Evolutionary conservation across 2,113 vertebrate species (phyloP).

Genomic region (Gopherus flavomarginatus): DNA sequence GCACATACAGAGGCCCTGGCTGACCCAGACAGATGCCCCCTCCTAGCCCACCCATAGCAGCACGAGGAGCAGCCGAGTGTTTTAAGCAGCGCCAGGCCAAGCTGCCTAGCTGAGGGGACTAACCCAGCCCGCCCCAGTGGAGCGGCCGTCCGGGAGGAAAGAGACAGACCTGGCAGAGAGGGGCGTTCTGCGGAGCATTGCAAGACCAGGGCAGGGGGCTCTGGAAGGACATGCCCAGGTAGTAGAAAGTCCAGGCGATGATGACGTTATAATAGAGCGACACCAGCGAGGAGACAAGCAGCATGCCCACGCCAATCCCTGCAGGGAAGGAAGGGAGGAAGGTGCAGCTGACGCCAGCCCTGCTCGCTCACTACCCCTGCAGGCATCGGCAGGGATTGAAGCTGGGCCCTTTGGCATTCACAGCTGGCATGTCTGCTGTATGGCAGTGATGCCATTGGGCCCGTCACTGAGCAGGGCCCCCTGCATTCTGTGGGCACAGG

Average conservation of each 20-base stretch:
- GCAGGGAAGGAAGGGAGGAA: accelerated
- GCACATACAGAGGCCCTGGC: no score
- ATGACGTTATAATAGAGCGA: slow-evolving; percentile 95
- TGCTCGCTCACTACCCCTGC: background rate
- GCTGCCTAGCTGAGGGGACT: background rate
- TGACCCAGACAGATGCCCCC: background rate
- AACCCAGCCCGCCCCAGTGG: accelerated
- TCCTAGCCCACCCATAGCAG: background rate
- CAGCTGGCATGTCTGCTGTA: no score
- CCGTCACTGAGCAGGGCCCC: no score
- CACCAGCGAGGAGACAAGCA: slow-evolving; percentile 92
- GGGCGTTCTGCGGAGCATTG: slow-evolving; percentile 85
- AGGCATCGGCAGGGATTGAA: background rate
- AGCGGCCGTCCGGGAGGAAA: slow-evolving; percentile 30
- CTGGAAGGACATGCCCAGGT: slow-evolving; percentile 93
- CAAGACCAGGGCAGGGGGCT: slow-evolving; percentile 93
- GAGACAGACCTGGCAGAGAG: slow-evolving; percentile 61
- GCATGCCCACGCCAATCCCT: slow-evolving; percentile 94
- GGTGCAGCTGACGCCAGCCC: background rate
- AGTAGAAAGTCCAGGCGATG: slow-evolving; percentile 93
- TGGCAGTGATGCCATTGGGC: no score
- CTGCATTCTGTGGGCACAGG: background rate
- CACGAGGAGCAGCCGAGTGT: slow-evolving; percentile 65
- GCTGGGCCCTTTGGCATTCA: background rate
- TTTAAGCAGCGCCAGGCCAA: no score